These are phyloP conservation scores for Mionectes macconnelli DNA, from an alignment of 2,113 vertebrate species.

Conservation along the genomic window DNA sequence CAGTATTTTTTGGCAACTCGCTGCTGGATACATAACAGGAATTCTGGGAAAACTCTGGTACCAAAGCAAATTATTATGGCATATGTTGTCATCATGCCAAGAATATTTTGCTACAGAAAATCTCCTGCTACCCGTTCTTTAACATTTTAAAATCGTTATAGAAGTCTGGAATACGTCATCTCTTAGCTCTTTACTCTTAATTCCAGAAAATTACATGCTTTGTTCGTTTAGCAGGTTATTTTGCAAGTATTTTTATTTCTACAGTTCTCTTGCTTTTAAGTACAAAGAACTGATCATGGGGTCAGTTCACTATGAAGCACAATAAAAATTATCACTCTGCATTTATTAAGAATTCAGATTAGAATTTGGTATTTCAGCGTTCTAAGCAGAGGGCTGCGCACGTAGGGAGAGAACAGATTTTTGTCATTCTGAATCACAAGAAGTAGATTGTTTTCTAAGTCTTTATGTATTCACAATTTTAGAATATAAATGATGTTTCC, in stretches of 20 bases:
- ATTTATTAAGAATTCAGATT: neutral
- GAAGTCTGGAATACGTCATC: neutral
- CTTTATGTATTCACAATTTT: neutral
- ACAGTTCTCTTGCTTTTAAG: neutral
- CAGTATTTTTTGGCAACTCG: neutral
- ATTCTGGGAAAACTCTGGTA: neutral
- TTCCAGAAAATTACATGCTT: neutral
- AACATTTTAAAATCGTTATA: neutral
- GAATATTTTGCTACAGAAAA: neutral
- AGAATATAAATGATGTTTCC: neutral
- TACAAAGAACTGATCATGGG: neutral
- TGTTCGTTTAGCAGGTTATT: neutral
- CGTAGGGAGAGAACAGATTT: neutral
- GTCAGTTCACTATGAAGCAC: neutral
- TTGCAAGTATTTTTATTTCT: neutral
- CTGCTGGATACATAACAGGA: neutral
- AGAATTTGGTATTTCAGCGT: neutral
- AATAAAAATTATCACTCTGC: neutral
- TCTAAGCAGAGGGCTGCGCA: neutral
- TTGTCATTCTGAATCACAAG: neutral
- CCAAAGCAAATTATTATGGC: neutral
- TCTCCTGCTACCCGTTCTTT: neutral
- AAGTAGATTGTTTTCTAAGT: neutral
- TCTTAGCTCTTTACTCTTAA: neutral
- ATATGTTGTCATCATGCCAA: neutral